Base-by-base conservation (phyloP, 2,113 vertebrate genomes). In the Ptilorrhoa leucosticta region DNA sequence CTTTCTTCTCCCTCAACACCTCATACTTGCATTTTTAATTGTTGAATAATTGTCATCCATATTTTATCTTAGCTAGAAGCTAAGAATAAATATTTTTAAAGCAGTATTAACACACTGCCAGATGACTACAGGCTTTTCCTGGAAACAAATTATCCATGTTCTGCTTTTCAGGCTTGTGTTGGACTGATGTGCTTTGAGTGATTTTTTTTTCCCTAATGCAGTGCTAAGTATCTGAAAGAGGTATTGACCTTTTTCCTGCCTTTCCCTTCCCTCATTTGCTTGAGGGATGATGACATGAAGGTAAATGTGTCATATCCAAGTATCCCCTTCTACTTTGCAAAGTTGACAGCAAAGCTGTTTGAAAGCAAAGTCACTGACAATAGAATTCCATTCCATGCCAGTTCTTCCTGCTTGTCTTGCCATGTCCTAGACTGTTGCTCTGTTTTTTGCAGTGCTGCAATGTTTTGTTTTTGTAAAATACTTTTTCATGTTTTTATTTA, bases 61-160 rank as follows among this genome's bases (percentile, higher is more conserved):
- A 66, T 80, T 84, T 93, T 80, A 68, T 73, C 48, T 91, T 80
- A 76, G 81, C 57, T 95, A 57, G 65, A 84, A 53, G 40, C 28
- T 71, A 71, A 73, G 76, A 92, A 70, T 87, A 94, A 87, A 64
- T 89, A 68, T 54, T 94, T 93, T 64, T 56, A 63, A 90, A 84
- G 61, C 40, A 82, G 4, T 76, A 48, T 76, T 48, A 84, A 26
- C 48, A 64, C 28, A 9, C 26, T 93, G 73, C 53, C 66, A 87
- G 40, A 72, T 71, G 23, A 47, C 57, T 94, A 76, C 48, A 94
- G 40, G 66, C 57, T 93, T 76, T 87, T 94, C 63, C 70, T 96
- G 53, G 70, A 85, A 87, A 80, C 16, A 69, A 33, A 76, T 66
- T 61, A 45, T 48, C n/a, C 30, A 45, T 18, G 21, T 81, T 89